Percentiles rank a stretch among this genome's conserved stretches.
Evolutionary conservation across 2,113 vertebrate species (phyloP).

Genomic region (Setophaga coronata): DNA sequence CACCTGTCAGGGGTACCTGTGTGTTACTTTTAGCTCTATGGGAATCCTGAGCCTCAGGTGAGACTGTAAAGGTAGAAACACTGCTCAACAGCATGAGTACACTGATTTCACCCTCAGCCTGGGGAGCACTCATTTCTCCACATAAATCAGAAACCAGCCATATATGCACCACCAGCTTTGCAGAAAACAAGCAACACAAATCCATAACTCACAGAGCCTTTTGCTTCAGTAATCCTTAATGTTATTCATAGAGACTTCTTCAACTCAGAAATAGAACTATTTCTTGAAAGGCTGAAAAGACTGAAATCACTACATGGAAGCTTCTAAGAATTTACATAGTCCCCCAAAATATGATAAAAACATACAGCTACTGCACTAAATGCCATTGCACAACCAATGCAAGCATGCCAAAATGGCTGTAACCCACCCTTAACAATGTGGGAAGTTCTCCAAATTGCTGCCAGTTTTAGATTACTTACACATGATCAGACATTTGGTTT

Average conservation of each 20-base stretch:
- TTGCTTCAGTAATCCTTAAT: neutral
- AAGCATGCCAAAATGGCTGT: neutral
- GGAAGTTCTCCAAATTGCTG: neutral
- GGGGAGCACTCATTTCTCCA: neutral
- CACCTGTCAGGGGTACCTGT: neutral
- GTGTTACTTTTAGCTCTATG: neutral
- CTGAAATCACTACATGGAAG: neutral
- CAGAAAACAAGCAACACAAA: neutral
- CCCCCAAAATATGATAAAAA: conserved; percentile 7
- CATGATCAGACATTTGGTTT: neutral
- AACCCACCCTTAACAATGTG: neutral
- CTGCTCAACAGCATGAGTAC: neutral
- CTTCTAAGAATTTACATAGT: neutral
- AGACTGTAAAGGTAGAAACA: neutral
- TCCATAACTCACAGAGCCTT: neutral
- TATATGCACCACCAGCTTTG: neutral
- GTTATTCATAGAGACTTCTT: neutral
- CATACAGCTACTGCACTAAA: conserved; percentile 38
- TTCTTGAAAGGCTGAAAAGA: conserved; percentile 23
- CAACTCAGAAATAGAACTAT: neutral
- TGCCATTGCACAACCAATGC: neutral
- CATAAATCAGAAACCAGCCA: neutral
- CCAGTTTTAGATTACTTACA: conserved; percentile 29
- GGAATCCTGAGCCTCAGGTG: neutral
- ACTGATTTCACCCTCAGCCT: neutral